Evolutionary conservation across 35 echinoderm and acorn worm genomes (phyloP), one percentile per base, ranked within the genome.

Genomic region (Lytechinus variegatus): DNA sequence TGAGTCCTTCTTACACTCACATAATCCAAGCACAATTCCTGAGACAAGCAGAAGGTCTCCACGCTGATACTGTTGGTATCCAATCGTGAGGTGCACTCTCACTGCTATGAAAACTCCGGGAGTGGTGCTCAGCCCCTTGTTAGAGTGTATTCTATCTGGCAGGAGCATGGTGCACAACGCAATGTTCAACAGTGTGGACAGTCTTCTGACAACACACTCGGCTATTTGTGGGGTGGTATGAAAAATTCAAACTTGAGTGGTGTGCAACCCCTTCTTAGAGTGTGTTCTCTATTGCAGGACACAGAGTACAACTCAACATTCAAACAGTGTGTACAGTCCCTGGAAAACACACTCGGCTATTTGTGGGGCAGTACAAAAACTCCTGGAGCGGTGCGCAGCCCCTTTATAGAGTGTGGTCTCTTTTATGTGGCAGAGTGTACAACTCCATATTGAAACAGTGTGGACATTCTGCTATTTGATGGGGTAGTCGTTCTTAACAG

Each of bases 51-150:
- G n/a, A 0, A 16, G 66, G 8, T n/a, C 16, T 24, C 61, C 66
- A 6, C 8, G 14, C 57, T 79, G 56, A n/a, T 1, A 79, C 66
- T 6, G 66, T n/a, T 10, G 66, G 66, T 4, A 16, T 24, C 3
- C 66, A 24, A 79, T 16, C 24, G 66, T n/a, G 66, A 79, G 66
- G 66, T 79, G 16, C 19, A 16, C n/a, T 79, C 66, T 24, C 66
- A 79, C 0, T 79, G 66, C 16, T 79, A 79, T 24, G 8, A 79
- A 79, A n/a, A 79, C 66, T 79, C 14, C 16, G 6, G 19, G 66
- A 79, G 66, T 79, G 66, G 66, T 79, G 66, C 66, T 79, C n/a
- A 79, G 66, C 66, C 66, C 66, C 19, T 79, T n/a, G n/a, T 79
- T 44, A 44, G 33, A 44, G 33, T 44, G 33, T 44, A 44, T 44